Evolutionary conservation across 2,797 vertebrate genomes (phyloP).

Genomic region (Poeciliopsis paucimaculata): DNA sequence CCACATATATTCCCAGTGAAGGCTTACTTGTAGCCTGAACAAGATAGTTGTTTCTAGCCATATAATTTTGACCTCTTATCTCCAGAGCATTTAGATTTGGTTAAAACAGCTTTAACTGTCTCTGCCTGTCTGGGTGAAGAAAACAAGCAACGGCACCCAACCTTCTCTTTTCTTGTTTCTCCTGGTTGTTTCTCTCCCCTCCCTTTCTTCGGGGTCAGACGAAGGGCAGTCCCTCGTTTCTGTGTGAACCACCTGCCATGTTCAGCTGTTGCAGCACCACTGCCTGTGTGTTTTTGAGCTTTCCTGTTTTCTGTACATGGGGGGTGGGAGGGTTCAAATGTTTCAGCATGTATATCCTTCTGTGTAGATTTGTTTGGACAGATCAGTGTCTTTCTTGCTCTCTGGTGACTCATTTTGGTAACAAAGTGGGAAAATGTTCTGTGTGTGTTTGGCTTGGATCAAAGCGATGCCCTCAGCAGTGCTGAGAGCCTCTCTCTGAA

Average conservation of each 20-base stretch:
- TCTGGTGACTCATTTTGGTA: not conserved
- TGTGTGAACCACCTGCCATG: slow-evolving; percentile 56
- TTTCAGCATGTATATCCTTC: not conserved
- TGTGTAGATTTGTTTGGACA: not conserved
- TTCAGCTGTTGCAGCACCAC: slow-evolving; percentile 45
- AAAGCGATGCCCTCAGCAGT: not conserved
- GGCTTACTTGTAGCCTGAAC: not conserved
- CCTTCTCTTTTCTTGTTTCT: slow-evolving; percentile 19
- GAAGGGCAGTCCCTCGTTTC: slow-evolving; percentile 50
- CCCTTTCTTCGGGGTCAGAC: slow-evolving; percentile 40
- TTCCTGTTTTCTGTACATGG: not conserved
- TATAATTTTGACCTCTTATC: slow-evolving; percentile 42
- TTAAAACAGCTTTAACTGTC: slow-evolving; percentile 60
- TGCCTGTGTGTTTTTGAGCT: not conserved
- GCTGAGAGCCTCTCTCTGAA: not conserved
- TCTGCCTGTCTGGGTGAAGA: slow-evolving; percentile 44
- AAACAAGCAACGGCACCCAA: slow-evolving; percentile 21
- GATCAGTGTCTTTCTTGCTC: not conserved
- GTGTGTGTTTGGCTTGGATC: not conserved
- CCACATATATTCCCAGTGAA: not conserved
- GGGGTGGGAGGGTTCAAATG: not conserved
- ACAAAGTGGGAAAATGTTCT: not conserved
- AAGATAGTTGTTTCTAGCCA: not conserved
- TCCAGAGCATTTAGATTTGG: slow-evolving; percentile 27
- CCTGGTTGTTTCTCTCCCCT: not conserved